Conservation (phyloP, 2,113 vertebrate genomes). For the Stigmatopora nigra region DNA sequence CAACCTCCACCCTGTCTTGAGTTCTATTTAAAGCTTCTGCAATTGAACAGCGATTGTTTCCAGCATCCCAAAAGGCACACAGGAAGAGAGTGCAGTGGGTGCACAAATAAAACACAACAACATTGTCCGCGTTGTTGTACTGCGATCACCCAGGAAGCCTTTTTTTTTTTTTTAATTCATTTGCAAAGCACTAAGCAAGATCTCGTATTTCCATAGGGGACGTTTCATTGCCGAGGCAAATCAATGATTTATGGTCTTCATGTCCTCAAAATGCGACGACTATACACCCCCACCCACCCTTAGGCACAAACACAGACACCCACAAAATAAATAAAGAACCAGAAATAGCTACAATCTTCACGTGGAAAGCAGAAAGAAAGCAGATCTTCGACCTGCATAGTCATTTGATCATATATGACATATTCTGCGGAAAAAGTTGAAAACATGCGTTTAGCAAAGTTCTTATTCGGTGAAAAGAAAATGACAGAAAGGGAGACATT, state of each 20-base stretch:
- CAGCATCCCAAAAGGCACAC: not conserved
- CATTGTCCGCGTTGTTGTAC: not conserved
- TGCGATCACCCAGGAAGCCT: constrained; percentile 20
- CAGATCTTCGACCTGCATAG: not conserved
- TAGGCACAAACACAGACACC: not conserved
- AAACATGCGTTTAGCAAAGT: not conserved
- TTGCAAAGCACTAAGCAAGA: constrained; percentile 8
- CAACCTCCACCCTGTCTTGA: not conserved
- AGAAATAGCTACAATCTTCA: constrained; percentile 14
- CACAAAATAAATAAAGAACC: not conserved
- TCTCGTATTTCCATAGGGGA: constrained; percentile 19
- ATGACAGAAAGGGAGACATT: not conserved
- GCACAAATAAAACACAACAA: constrained; percentile 1
- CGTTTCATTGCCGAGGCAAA: constrained; percentile 13
- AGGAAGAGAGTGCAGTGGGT: not conserved
- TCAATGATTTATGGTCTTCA: constrained; percentile 22
- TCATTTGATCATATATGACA: not conserved
- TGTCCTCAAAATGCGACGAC: not conserved
- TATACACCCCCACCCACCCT: too few relatives aligned
- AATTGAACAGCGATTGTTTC: not conserved
- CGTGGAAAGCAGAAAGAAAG: not conserved
- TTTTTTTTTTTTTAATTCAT: constrained; percentile 23
- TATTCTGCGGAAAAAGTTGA: not conserved
- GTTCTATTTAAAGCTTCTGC: not conserved
- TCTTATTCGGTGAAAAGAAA: not conserved